A percentile compares a stretch with the other conserved stretches of the same genome.
Conservation (phyloP, 2,113 vertebrate genomes). For the Catharus fuscescens region DNA sequence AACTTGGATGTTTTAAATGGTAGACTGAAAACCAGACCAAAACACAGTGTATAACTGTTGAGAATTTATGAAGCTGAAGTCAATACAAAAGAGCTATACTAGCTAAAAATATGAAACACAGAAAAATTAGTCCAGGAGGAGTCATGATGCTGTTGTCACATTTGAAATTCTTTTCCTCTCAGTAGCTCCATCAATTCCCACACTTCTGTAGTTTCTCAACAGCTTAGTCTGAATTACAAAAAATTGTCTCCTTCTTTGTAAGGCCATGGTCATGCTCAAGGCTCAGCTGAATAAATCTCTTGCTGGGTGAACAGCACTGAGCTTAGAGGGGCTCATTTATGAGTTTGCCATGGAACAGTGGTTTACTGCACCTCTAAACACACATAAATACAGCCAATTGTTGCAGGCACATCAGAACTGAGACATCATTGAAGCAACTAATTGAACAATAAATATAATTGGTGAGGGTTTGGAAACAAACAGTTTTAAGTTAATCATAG, state of each 20-base stretch:
- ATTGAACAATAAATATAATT: constrained; percentile 55
- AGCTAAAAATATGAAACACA: neutral
- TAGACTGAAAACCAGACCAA: neutral
- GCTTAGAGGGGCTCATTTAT: neutral
- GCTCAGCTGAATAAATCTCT: constrained; percentile 10
- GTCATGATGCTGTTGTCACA: neutral
- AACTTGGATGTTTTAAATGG: neutral
- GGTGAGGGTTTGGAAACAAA: constrained; percentile 53
- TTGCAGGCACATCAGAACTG: constrained; percentile 37
- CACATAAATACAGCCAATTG: neutral
- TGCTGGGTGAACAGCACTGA: neutral
- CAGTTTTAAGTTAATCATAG: constrained; percentile 45
- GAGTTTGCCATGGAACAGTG: constrained; percentile 4
- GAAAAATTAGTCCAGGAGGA: neutral
- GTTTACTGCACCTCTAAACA: constrained; percentile 46
- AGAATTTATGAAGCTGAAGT: neutral
- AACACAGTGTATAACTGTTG: neutral
- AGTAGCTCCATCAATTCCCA: neutral
- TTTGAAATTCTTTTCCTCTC: constrained; percentile 2
- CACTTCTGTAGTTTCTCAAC: neutral
- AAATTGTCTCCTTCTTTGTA: neutral
- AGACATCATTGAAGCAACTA: constrained; percentile 47
- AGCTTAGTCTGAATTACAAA: constrained; percentile 9
- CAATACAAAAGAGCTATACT: neutral
- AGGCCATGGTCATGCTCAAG: neutral